A percentile compares a stretch with the other conserved stretches of the same genome.
These are phyloP conservation scores for Heliconius himera DNA, from an alignment of 1,140 invertebrate species.

Conservation along the genomic window DNA sequence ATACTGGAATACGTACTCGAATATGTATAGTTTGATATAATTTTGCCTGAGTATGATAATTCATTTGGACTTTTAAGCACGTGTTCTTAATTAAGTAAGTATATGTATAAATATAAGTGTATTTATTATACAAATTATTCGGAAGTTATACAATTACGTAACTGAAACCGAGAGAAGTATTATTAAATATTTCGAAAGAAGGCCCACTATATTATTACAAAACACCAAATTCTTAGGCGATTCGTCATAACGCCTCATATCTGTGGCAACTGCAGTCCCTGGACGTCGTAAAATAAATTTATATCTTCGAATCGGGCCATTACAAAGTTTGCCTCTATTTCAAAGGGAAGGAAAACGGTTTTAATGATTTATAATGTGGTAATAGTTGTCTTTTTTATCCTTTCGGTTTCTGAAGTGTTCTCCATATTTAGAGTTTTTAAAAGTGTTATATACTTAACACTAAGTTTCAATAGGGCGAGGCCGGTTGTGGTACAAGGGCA, in stretches of 20 bases:
- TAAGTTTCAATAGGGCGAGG: background rate
- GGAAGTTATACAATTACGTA: too few species aligned
- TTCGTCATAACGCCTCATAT: slow-evolving; percentile 2
- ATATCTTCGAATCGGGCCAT: slow-evolving; percentile 19
- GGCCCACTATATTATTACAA: background rate
- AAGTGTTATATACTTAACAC: background rate
- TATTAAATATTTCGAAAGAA: too few species aligned
- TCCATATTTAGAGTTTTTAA: too few species aligned
- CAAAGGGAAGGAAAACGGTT: background rate
- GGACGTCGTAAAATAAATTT: slow-evolving; percentile 18
- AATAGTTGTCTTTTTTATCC: background rate
- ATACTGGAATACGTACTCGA: too few species aligned
- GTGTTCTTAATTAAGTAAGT: too few species aligned
- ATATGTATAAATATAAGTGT: too few species aligned
- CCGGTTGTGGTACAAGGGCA: too few species aligned
- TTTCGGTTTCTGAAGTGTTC: background rate
- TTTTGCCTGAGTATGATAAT: too few species aligned
- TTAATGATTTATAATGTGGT: background rate
- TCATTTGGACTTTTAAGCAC: too few species aligned
- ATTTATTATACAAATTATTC: too few species aligned
- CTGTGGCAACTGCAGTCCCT: slow-evolving; percentile 12
- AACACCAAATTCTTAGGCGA: background rate
- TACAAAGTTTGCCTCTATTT: slow-evolving; percentile 13
- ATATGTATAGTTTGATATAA: too few species aligned
- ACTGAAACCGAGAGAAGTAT: too few species aligned